phyloP scores from a whole-genome alignment of 2,888 invertebrate species.

The Andricus quercusramuli region DNA sequence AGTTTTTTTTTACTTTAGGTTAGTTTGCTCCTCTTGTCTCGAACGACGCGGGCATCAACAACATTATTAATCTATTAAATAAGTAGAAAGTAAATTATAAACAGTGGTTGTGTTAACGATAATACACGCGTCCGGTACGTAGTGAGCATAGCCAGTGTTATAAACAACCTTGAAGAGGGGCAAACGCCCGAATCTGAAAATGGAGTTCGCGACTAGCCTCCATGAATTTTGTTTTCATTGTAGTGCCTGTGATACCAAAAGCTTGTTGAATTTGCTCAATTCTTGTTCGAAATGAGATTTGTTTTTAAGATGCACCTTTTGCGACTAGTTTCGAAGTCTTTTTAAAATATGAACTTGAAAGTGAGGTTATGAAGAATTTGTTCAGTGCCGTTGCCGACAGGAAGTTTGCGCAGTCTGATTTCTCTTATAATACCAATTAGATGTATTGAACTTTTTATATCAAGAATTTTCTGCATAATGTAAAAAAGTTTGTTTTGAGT shows the following conservation, averaged over 20 bases:
- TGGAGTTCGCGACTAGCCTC: constrained; percentile 32
- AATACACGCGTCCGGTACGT: neutral
- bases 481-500: neutral
- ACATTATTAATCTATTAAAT: constrained; percentile 13
- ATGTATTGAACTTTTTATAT: neutral
- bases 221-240: constrained; percentile 38
- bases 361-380: constrained; percentile 23
- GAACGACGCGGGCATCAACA: constrained; percentile 37
- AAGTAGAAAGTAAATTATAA: constrained; percentile 2
- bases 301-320: neutral
- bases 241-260: neutral
- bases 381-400: constrained; percentile 32
- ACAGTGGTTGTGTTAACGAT: constrained; percentile 2
- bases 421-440: neutral
- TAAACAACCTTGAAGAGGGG: constrained; percentile 16
- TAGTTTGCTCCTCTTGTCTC: constrained; percentile 23
- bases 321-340: neutral
- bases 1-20: constrained; percentile 36
- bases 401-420: constrained; percentile 20
- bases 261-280: constrained; percentile 4
- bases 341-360: neutral
- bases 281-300: neutral
- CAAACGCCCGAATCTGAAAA: constrained; percentile 25
- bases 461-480: constrained; percentile 12
- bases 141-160: neutral